These are phyloP conservation scores for Podabrus alpinus DNA, from an alignment of 2,888 invertebrate genomes.

Conservation along the genomic window DNA sequence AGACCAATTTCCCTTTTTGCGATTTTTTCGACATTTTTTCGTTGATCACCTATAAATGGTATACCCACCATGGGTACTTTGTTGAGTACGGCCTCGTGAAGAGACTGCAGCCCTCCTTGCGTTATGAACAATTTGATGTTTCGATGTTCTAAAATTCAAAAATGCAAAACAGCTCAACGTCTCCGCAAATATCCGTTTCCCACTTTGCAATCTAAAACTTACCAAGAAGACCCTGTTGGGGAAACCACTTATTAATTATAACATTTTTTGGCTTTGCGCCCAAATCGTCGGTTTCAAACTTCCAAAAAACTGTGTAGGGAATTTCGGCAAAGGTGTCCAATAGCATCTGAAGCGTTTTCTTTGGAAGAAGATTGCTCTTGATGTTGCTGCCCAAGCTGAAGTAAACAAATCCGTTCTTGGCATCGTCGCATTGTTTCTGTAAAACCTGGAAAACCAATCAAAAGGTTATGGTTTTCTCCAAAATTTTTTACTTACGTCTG, in stretches of 20 bases:
- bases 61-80: slow-evolving; percentile 40
- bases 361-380: background rate
- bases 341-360: background rate
- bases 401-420: background rate
- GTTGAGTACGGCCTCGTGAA: slow-evolving; percentile 36
- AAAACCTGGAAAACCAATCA: background rate
- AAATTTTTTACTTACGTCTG: background rate
- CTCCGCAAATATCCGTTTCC: too few species aligned
- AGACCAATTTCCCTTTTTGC: slow-evolving; percentile 34
- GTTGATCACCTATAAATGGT: slow-evolving; percentile 40
- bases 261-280: background rate
- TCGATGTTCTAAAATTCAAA: slow-evolving; percentile 24
- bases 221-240: background rate
- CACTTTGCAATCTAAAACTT: too few species aligned
- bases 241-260: background rate
- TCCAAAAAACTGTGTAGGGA: background rate
- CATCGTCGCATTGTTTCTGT: background rate
- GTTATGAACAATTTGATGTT: slow-evolving; percentile 36
- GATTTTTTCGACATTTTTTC: slow-evolving; percentile 33
- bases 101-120: slow-evolving; percentile 35
- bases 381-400: background rate
- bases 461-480: background rate
- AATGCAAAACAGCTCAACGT: too few species aligned
- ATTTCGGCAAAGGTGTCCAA: background rate
- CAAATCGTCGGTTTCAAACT: background rate